Percentiles rank a stretch among this genome's conserved stretches.
phyloP scores from a whole-genome alignment of 2,113 vertebrate genomes.

The Pelobates fuscus region DNA sequence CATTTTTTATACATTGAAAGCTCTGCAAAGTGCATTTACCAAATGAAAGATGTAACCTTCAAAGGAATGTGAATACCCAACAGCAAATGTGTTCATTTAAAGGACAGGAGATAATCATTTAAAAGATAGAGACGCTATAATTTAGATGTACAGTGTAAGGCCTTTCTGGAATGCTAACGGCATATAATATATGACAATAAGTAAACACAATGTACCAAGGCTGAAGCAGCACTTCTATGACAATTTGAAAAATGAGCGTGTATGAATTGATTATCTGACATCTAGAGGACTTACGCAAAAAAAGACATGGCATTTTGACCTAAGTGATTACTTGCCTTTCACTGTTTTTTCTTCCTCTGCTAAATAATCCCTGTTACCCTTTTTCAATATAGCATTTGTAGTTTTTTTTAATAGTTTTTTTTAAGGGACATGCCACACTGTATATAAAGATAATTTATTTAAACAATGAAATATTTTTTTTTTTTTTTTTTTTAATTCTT shows the following conservation, averaged over 20 bases:
- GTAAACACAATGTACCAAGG: slow-evolving; percentile 40
- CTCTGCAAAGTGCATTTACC: slow-evolving; percentile 26
- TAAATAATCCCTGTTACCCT: slow-evolving; percentile 4
- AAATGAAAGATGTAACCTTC: slow-evolving; percentile 45
- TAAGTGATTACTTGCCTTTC: slow-evolving; percentile 31
- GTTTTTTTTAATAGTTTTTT: too few species aligned
- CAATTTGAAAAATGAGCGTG: slow-evolving; percentile 35
- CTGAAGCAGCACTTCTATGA: slow-evolving; percentile 32
- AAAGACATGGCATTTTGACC: slow-evolving; percentile 23
- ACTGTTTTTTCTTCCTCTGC: slow-evolving; percentile 4
- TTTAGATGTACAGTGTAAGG: slow-evolving; percentile 16
- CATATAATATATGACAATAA: slow-evolving; percentile 40
- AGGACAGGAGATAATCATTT: slow-evolving; percentile 44
- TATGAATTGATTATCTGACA: slow-evolving; percentile 40
- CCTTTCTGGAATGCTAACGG: slow-evolving; percentile 17
- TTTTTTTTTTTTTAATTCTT: too few species aligned
- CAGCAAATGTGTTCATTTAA: slow-evolving; percentile 45
- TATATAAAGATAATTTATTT: too few species aligned
- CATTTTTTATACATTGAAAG: slow-evolving; percentile 36
- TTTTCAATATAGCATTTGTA: slow-evolving; percentile 1
- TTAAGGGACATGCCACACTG: too few species aligned
- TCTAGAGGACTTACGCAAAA: slow-evolving; percentile 23
- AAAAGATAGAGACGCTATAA: slow-evolving; percentile 11
- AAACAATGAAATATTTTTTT: too few species aligned
- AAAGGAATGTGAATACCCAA: slow-evolving; percentile 25